Evolutionary conservation across 1,140 invertebrate species (phyloP).

Genomic region (Drosophila willistoni): DNA sequence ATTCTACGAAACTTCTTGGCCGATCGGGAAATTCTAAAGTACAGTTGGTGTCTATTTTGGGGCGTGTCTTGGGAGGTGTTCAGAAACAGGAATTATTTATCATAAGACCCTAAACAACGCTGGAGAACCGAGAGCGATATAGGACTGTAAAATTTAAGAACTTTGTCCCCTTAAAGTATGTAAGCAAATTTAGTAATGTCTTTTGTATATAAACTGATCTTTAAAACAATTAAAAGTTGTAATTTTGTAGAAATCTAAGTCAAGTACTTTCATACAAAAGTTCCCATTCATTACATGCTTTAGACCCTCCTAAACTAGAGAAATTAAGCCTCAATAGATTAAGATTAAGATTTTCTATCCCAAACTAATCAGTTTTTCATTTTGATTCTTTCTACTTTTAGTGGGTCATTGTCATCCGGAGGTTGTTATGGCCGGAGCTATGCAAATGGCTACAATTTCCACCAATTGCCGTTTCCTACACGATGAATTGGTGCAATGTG

Average conservation of each 20-base stretch:
- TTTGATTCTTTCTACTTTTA: conserved; percentile 83
- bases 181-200: too few species aligned
- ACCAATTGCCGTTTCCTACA: conserved; percentile 98
- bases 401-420: conserved; percentile 98
- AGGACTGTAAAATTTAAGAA: too few species aligned
- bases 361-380: background rate
- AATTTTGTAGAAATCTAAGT: too few species aligned
- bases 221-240: too few species aligned
- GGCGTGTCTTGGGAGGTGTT: background rate
- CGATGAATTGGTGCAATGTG: conserved; percentile 96
- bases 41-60: background rate
- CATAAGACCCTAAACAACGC: too few species aligned
- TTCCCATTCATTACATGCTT: too few species aligned
- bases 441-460: conserved; percentile 95
- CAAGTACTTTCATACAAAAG: too few species aligned
- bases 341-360: background rate
- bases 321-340: background rate
- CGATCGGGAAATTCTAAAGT: background rate
- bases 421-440: conserved; percentile 93
- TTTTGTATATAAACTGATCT: background rate
- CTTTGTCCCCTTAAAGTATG: too few species aligned
- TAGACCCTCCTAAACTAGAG: too few species aligned
- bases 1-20: background rate
- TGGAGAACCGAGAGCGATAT: too few species aligned
- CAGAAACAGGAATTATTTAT: background rate